A percentile compares a stretch with the other conserved stretches of the same genome.
Conservation (phyloP, 2,797 vertebrate genomes). For the Eleutherodactylus coqui region DNA sequence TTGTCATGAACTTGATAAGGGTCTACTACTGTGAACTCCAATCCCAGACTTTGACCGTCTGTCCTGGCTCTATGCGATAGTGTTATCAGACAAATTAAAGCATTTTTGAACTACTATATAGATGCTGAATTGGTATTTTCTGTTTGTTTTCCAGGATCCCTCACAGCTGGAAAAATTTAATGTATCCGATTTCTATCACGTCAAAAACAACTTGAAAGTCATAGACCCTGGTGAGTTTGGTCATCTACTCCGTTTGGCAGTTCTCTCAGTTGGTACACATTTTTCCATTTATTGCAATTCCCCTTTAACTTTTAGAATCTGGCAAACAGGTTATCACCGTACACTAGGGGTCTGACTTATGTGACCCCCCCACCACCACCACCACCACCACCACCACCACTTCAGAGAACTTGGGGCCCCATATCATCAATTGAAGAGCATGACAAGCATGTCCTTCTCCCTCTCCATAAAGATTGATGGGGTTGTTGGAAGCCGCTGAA, state of each 20-base stretch:
- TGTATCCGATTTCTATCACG: slow-evolving; percentile 92
- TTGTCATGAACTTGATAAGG: background rate
- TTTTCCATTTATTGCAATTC: too few species aligned
- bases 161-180: slow-evolving; percentile 98
- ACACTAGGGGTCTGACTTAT: background rate
- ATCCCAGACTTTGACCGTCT: too few species aligned
- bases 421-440: too few species aligned
- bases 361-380: background rate
- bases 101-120: too few species aligned
- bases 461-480: background rate
- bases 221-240: slow-evolving; percentile 86
- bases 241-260: background rate
- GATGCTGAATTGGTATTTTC: background rate
- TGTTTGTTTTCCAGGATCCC: slow-evolving; percentile 81
- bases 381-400: too few species aligned
- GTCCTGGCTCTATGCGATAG: too few species aligned
- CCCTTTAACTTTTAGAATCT: background rate
- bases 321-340: background rate
- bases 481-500: background rate
- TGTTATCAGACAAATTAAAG: too few species aligned
- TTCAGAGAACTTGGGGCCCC: too few species aligned
- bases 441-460: background rate
- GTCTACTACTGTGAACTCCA: background rate
- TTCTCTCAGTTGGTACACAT: background rate
- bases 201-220: slow-evolving; percentile 93